A percentile compares a stretch with the other conserved stretches of the same genome.
These are phyloP conservation scores for Trematomus loennbergii DNA, from an alignment of 2,113 vertebrate genomes.

Conservation along the genomic window DNA sequence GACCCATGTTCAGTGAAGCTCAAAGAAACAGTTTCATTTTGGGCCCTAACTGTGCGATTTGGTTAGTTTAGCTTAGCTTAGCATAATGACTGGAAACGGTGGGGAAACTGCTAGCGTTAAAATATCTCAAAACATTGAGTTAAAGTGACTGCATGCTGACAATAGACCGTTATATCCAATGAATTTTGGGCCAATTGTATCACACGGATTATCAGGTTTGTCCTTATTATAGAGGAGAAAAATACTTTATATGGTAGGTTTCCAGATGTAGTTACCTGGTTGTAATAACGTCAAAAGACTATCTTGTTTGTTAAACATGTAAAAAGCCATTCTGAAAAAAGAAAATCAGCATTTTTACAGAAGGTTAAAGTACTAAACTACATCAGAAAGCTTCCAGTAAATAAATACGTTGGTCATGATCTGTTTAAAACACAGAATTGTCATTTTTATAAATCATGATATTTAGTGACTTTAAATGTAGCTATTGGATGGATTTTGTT, in stretches of 20 bases:
- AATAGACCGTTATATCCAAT: not conserved
- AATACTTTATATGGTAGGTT: not conserved
- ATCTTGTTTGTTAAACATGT: too few species aligned
- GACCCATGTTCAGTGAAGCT: constrained; percentile 3
- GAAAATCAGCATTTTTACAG: not conserved
- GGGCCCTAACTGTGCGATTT: not conserved
- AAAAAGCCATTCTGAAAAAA: too few species aligned
- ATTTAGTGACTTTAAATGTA: too few species aligned
- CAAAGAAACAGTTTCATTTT: not conserved
- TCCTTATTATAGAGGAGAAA: not conserved
- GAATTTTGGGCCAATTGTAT: not conserved
- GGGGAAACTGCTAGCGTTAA: not conserved
- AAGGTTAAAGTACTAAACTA: not conserved
- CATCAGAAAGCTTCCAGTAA: not conserved
- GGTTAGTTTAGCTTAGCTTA: constrained; percentile 34
- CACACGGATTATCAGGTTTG: not conserved
- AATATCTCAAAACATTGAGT: not conserved
- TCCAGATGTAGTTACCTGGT: not conserved
- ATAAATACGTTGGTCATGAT: not conserved
- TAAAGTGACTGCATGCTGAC: not conserved
- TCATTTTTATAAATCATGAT: not conserved
- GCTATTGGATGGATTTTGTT: too few species aligned
- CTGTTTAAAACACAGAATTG: not conserved
- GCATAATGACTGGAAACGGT: constrained; percentile 4
- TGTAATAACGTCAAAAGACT: too few species aligned